phyloP scores from a whole-genome alignment of 1,140 invertebrate genomes.

The Drosophila pruinosa region DNA sequence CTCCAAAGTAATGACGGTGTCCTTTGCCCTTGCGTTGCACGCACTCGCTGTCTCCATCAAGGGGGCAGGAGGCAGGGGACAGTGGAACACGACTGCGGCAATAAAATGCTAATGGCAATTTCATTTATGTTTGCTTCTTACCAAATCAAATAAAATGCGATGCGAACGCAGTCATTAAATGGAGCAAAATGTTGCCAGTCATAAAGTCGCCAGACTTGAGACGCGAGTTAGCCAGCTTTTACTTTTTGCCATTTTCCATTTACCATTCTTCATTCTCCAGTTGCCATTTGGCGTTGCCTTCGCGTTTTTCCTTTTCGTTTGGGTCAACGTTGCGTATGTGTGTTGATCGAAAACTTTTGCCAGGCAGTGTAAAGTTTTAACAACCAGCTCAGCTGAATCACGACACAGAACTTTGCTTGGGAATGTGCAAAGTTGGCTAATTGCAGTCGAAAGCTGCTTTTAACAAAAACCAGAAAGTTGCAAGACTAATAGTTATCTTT shows the following conservation, averaged over 20 bases:
- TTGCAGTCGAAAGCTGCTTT: conserved; percentile 7
- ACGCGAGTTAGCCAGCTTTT: background rate
- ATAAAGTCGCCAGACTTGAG: conserved; percentile 10
- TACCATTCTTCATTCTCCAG: background rate
- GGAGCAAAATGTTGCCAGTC: conserved; percentile 16
- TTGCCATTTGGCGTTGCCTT: background rate
- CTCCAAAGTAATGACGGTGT: background rate
- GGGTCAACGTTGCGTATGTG: conserved; percentile 21
- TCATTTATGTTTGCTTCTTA: conserved; percentile 8
- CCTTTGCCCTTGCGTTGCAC: background rate
- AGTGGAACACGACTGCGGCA: background rate
- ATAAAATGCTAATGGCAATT: conserved; percentile 34
- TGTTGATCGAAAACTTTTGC: conserved; percentile 16
- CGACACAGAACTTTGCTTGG: background rate
- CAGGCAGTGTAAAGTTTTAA: background rate
- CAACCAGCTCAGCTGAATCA: background rate
- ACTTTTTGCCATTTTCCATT: background rate
- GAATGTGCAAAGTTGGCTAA: conserved; percentile 23
- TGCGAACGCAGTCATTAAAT: conserved; percentile 29
- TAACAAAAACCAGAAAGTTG: background rate
- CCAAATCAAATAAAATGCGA: conserved; percentile 20
- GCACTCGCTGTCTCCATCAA: conserved; percentile 7
- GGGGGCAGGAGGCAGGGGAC: background rate
- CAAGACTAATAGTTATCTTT: background rate
- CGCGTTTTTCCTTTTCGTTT: background rate